Evolutionary conservation across 1,140 invertebrate species (phyloP).

Genomic region (Microplitis mediator): DNA sequence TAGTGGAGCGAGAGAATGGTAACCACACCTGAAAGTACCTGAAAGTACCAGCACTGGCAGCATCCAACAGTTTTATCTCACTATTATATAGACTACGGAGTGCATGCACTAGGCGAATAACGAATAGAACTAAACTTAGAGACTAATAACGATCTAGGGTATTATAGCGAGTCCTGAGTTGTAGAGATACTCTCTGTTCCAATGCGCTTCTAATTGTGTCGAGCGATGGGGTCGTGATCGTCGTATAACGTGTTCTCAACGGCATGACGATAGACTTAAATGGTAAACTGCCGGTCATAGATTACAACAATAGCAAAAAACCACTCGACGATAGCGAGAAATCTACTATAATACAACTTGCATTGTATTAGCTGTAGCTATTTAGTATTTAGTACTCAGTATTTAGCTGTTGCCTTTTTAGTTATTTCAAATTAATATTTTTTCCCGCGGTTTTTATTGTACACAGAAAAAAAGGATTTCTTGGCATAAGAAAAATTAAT

Average conservation of each 20-base stretch:
- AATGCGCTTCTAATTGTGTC: slow-evolving; percentile 20
- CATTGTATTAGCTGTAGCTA: no score
- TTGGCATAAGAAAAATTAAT: no score
- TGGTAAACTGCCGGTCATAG: slow-evolving; percentile 17
- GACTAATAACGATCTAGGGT: slow-evolving; percentile 24
- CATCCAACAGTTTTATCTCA: background rate
- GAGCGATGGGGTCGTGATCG: slow-evolving; percentile 23
- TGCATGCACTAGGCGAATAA: background rate
- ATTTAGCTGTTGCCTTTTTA: no score
- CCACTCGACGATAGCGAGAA: slow-evolving; percentile 16
- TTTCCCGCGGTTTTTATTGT: no score
- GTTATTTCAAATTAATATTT: no score
- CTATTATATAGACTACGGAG: background rate
- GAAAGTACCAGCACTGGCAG: background rate
- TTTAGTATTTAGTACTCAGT: no score
- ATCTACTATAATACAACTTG: background rate
- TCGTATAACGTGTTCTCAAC: slow-evolving; percentile 16
- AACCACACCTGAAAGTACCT: no score
- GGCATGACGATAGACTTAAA: slow-evolving; percentile 23
- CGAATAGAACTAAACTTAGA: slow-evolving; percentile 12
- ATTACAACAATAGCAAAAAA: slow-evolving; percentile 18
- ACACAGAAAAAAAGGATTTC: no score
- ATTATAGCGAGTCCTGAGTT: background rate
- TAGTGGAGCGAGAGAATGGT: background rate
- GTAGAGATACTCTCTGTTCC: background rate